Conservation (phyloP, 2,113 vertebrate genomes). For the Podocnemis expansa region DNA sequence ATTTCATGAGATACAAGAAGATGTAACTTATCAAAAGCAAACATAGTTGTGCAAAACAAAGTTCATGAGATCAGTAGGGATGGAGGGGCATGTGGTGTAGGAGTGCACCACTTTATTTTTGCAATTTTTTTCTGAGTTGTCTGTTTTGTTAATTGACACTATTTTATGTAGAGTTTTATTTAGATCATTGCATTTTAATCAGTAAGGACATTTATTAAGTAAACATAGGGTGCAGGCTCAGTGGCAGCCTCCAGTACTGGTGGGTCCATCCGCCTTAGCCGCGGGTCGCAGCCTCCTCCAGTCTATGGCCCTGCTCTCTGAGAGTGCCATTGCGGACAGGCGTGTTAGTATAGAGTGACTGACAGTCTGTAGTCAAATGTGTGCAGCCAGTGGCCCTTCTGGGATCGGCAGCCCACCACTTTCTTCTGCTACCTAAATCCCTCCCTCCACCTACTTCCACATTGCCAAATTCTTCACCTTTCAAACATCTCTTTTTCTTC, state of each 20-base stretch:
- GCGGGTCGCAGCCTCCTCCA: too few species aligned
- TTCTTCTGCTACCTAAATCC: neutral
- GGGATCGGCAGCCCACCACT: neutral
- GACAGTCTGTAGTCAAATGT: neutral
- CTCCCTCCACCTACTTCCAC: neutral
- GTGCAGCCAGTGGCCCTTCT: neutral
- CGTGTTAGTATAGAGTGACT: conserved; percentile 8
- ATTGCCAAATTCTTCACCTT: neutral
- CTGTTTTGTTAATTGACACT: neutral
- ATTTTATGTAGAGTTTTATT: neutral
- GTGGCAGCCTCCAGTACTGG: too few species aligned
- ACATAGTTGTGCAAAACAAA: neutral
- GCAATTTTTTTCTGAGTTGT: neutral
- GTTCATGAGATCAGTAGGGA: neutral
- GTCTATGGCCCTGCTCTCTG: too few species aligned
- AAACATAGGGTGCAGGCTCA: neutral
- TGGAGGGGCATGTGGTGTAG: neutral
- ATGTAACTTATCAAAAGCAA: conserved; percentile 1
- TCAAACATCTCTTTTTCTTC: neutral
- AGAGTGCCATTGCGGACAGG: neutral
- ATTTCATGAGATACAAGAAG: neutral
- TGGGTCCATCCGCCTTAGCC: too few species aligned
- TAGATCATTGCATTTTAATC: neutral
- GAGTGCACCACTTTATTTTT: neutral
- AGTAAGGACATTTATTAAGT: neutral